phyloP scores from a whole-genome alignment of 2,888 invertebrate genomes.

The Adelognathus sp. region DNA sequence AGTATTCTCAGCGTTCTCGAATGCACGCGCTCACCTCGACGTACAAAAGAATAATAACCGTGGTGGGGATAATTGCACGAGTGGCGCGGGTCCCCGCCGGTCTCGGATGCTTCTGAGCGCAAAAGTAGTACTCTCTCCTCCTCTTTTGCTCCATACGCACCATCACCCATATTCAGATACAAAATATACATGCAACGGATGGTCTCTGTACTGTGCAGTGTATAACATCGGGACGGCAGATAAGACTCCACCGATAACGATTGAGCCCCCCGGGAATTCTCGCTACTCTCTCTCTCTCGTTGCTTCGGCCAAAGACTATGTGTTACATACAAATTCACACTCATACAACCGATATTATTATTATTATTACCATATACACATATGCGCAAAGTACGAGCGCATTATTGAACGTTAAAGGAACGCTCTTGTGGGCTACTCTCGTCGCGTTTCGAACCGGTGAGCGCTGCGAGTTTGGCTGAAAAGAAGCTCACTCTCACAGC shows the following conservation, averaged over 20 bases:
- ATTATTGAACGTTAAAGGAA: slow-evolving; percentile 46
- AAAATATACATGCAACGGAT: background rate
- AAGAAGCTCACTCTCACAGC: background rate
- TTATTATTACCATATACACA: background rate
- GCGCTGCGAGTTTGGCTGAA: background rate
- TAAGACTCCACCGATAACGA: slow-evolving; percentile 79
- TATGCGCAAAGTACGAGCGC: background rate
- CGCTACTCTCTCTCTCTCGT: slow-evolving; percentile 36
- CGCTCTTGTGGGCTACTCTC: slow-evolving; percentile 5
- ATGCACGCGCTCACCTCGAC: background rate
- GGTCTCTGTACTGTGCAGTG: background rate
- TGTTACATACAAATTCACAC: slow-evolving; percentile 35
- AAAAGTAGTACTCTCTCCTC: slow-evolving; percentile 65
- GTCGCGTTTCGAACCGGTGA: background rate
- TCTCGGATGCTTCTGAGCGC: slow-evolving; percentile 69
- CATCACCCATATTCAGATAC: background rate
- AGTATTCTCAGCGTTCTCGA: background rate
- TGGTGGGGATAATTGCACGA: slow-evolving; percentile 78
- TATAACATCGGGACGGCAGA: slow-evolving; percentile 65
- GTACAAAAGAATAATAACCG: background rate
- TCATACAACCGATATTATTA: slow-evolving; percentile 1
- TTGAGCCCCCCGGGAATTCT: slow-evolving; percentile 78
- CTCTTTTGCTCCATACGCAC: slow-evolving; percentile 5
- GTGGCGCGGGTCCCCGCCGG: slow-evolving; percentile 58
- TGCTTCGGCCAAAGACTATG: background rate